A percentile compares a stretch with the other conserved stretches of the same genome.
Evolutionary conservation across 92 coral and sea anemone genomes (phyloP).

Genomic region (Paragorgia papillata): DNA sequence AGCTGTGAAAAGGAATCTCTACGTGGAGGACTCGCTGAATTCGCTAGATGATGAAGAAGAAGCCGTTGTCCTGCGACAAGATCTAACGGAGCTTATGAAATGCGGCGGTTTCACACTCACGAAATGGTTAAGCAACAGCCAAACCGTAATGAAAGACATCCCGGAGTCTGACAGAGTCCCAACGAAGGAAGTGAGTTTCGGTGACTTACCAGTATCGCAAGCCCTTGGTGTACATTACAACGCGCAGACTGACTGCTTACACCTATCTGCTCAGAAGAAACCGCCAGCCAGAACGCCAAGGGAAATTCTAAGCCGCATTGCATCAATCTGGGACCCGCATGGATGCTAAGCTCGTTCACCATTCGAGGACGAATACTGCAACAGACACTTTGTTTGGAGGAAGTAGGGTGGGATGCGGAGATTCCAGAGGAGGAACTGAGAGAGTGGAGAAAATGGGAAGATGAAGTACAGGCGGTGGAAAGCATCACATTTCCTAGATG

Average conservation of each 20-base stretch:
- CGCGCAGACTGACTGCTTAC: constrained; percentile 20
- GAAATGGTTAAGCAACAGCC: too few relatives aligned
- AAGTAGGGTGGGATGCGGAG: constrained; percentile 23
- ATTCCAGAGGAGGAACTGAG: constrained; percentile 21
- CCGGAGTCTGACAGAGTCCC: too few relatives aligned
- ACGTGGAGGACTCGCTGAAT: constrained; percentile 46
- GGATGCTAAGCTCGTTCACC: constrained; percentile 38
- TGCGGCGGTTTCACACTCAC: constrained; percentile 44
- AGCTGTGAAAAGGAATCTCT: constrained; percentile 48
- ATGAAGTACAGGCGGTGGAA: constrained; percentile 13
- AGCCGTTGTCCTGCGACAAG: constrained; percentile 21
- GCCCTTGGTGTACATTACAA: constrained; percentile 22
- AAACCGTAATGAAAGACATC: too few relatives aligned
- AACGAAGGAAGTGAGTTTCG: constrained; percentile 2
- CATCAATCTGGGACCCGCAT: constrained; percentile 36
- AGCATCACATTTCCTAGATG: constrained; percentile 36
- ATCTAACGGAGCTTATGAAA: constrained; percentile 37
- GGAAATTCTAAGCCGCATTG: constrained; percentile 34
- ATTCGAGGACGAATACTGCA: constrained; percentile 34
- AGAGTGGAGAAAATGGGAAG: constrained; percentile 31
- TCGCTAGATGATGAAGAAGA: constrained; percentile 33
- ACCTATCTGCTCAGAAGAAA: constrained; percentile 25
- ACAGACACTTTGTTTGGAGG: constrained; percentile 8
- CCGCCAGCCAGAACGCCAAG: constrained; percentile 24
- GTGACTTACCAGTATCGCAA: constrained; percentile 14